Percentiles rank a stretch among this genome's conserved stretches.
Conservation (phyloP, 2,888 invertebrate species). For the Parnassius smintheus region DNA sequence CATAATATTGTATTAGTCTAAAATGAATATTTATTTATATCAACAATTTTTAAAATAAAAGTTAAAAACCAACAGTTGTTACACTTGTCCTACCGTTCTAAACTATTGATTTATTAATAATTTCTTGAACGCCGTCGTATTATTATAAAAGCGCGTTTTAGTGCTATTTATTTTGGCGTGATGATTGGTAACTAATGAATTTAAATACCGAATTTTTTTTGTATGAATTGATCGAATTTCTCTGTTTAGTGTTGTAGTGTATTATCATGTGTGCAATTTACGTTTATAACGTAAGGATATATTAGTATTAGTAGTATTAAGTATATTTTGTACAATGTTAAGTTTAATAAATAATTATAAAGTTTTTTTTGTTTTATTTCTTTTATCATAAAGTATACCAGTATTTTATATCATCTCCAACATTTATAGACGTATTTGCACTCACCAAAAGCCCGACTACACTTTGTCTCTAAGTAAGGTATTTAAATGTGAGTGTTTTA, state of each 20-base stretch:
- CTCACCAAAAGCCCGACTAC: too few species aligned
- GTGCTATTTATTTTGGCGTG: conserved; percentile 27
- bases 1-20: background rate
- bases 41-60: too few species aligned
- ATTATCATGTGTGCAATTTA: conserved; percentile 51
- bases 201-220: background rate
- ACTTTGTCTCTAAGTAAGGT: too few species aligned
- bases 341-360: conserved; percentile 67
- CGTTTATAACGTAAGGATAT: conserved; percentile 60
- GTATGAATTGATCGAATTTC: conserved; percentile 10
- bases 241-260: conserved; percentile 24
- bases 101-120: background rate
- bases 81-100: too few species aligned
- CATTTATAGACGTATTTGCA: too few species aligned
- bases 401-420: too few species aligned
- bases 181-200: conserved; percentile 15
- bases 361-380: conserved; percentile 34
- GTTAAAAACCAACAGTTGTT: too few species aligned
- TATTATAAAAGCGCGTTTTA: conserved; percentile 33
- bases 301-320: conserved; percentile 52
- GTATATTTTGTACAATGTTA: conserved; percentile 56
- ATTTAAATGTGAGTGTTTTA: too few species aligned
- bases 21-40: background rate
- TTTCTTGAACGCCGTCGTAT: conserved; percentile 7
- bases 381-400: conserved; percentile 9